These are phyloP conservation scores for Sisyra nigra DNA, from an alignment of 2,888 invertebrate species.

Conservation along the genomic window DNA sequence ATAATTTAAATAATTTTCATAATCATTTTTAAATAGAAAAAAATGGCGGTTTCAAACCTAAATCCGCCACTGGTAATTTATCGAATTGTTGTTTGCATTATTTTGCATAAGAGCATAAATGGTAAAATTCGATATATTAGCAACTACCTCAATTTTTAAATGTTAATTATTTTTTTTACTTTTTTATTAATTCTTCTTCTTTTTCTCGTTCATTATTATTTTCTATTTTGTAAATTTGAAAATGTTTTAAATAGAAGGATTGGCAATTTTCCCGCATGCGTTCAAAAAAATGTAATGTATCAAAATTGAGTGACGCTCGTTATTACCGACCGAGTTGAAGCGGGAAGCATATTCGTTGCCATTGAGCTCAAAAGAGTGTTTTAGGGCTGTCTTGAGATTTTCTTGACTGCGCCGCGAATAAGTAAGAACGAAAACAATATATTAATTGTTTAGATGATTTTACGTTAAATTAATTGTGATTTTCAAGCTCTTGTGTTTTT, in stretches of 20 bases:
- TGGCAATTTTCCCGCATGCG: neutral
- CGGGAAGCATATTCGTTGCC: slow-evolving; percentile 8
- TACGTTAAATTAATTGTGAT: slow-evolving; percentile 6
- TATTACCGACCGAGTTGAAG: slow-evolving; percentile 6
- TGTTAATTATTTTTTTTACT: too few species aligned
- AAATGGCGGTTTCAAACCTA: too few species aligned
- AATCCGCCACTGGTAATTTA: too few species aligned
- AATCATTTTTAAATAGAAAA: too few species aligned
- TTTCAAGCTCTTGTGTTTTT: neutral
- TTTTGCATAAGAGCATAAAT: too few species aligned
- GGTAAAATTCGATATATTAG: too few species aligned
- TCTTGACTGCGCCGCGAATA: slow-evolving; percentile 44
- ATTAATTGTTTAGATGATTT: slow-evolving; percentile 8
- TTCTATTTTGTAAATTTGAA: too few species aligned
- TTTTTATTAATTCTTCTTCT: too few species aligned
- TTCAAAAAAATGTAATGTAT: neutral
- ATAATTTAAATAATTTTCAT: too few species aligned
- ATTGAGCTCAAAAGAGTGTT: slow-evolving; percentile 18
- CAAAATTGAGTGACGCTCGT: neutral
- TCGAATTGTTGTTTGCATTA: too few species aligned
- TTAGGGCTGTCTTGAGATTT: slow-evolving; percentile 33
- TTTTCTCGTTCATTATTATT: too few species aligned
- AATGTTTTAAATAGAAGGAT: neutral
- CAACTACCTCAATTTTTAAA: too few species aligned
- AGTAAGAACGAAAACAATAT: slow-evolving; percentile 12